These are phyloP conservation scores for Macrotrachela quadricornifera DNA, from an alignment of 1,140 invertebrate genomes.

Conservation along the genomic window DNA sequence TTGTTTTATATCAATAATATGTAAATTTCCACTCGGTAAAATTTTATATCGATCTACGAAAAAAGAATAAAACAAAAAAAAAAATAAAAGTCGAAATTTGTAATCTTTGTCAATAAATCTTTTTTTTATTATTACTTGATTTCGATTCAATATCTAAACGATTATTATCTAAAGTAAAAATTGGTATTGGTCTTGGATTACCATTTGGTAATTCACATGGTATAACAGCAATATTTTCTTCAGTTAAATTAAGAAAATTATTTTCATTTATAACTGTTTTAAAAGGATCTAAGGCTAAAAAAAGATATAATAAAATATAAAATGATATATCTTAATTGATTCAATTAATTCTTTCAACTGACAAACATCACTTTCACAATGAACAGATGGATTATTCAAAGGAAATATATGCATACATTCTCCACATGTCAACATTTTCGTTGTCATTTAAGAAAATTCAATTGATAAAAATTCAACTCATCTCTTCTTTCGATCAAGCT, in stretches of 20 bases:
- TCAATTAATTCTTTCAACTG: neutral
- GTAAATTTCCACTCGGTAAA: constrained; percentile 15
- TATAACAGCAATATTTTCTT: constrained; percentile 46
- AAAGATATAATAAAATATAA: neutral
- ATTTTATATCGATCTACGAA: constrained; percentile 23
- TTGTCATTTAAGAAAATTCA: too few relatives aligned
- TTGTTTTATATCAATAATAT: constrained; percentile 12
- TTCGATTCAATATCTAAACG: neutral
- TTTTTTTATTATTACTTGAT: too few relatives aligned
- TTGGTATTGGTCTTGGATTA: constrained; percentile 39
- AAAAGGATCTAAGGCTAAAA: neutral
- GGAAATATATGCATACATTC: too few relatives aligned
- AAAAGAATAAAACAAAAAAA: too few relatives aligned
- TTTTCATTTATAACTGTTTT: neutral
- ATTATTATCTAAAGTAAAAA: constrained; percentile 3
- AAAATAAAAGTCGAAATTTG: too few relatives aligned
- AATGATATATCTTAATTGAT: neutral
- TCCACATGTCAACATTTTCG: too few relatives aligned
- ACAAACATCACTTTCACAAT: neutral
- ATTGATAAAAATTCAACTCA: too few relatives aligned
- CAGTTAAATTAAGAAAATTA: neutral
- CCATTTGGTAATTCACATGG: constrained; percentile 46
- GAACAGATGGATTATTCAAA: too few relatives aligned
- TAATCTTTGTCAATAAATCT: too few relatives aligned
- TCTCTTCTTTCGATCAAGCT: too few relatives aligned